Base-by-base conservation (phyloP, 2,888 invertebrate genomes). In the Stenodema calcarata region DNA sequence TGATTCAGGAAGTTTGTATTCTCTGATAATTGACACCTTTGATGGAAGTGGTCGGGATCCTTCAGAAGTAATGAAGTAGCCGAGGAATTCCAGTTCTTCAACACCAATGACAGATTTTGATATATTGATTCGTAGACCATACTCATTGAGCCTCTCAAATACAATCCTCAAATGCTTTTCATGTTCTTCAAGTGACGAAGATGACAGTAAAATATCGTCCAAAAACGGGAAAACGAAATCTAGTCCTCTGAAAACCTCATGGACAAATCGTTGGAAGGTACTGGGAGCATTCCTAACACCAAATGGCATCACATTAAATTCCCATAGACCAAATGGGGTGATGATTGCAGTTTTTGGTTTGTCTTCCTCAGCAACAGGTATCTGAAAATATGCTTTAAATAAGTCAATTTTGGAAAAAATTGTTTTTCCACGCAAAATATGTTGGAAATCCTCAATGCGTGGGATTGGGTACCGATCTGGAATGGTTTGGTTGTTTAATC, bases 391-490 rank as follows among this genome's bases (percentile, higher is more conserved):
- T 27, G 82, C 87, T 73, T 86, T 78, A 14, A 76, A 12, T 14
- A 87, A 18, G 42, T 89, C 89, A 14, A 87, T 54, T 18, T 79
- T 47, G n/a, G 88, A 87, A 44, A 87, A 76, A 44, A 88, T 85
- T 23, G 69, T 70, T 41, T 79, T 50, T 0, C 89, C 90, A n/a
- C 78, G 35, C 0, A 91, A 84, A 7, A 87, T 73, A 4, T 88
- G 82, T 6, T 88, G 41, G 73, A 90, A 89, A 81, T 91, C 90
- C 11, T 90, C 89, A 1, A 91, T 89, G 42, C 90, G 90, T 0
- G 90, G 89, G 1, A 91, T 88, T 0, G 91, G 91, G 86, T 91
- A 91, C 3, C 90, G 79, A 88, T 91, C 91, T 0, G 90, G 90
- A 0, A 90, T 85, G 0, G 91, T 91, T 0, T 81, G 80, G 0